Evolutionary conservation across 2,888 invertebrate species (phyloP), one percentile per base, ranked within the genome.

Genomic region (Lasioglossum figueresi): DNA sequence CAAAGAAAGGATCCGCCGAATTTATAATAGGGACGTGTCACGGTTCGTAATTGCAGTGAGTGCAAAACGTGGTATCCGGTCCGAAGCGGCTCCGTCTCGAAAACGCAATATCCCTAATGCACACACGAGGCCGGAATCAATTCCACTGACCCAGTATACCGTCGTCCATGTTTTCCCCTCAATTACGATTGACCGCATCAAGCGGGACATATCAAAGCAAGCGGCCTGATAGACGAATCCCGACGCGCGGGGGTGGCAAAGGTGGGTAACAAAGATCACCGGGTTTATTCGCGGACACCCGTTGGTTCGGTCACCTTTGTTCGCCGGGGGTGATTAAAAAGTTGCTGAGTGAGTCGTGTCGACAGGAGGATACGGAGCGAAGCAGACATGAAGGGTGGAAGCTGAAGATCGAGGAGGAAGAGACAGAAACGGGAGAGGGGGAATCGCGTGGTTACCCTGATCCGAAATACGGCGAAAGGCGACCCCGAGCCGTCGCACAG

Each of bases 261-360:
- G 19, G 19, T 34, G 31, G n/a, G 23, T 23, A 52, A 52, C 75
- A 45, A 76, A 80, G 75, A 63, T 71, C 63, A 37, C 14, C 34
- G 34, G 31, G 76, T 78, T 88, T 77, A 75, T 88, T 88, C 84
- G 56, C 71, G 87, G 85, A 91, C 90, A 90, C 88, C 89, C 89
- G 88, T 89, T 89, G 88, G 80, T 76, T 90, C 84, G 74, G 83
- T 88, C 84, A 89, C 89, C 92, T 92, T 93, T 93, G 92, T 93
- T 92, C 90, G 85, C 86, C 88, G 84, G 88, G 89, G 91, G 93
- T 93, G 93, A 93, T 93, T 93, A 93, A 93, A 93, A 93, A 93
- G 92, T 93, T 92, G 92, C 91, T 89, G 92, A 91, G 91, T 83
- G 89, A 89, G 88, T 87, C 87, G 87, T 82, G 84, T 45, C 80